Base-by-base conservation (phyloP, 2,888 invertebrate species). In the Sericinus montela region DNA sequence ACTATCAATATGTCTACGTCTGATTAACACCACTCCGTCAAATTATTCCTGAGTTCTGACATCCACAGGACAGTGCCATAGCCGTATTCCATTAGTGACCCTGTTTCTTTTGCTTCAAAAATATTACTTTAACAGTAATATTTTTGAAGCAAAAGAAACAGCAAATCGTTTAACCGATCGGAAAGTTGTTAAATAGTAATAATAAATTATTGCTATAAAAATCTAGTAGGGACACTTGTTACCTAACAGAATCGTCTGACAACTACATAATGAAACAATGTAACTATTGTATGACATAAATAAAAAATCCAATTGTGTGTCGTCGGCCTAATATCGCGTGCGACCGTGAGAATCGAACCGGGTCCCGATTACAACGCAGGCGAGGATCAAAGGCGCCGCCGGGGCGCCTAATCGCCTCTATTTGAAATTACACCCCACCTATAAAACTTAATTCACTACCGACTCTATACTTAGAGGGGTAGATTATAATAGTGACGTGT, bases 301-400 rank as follows among this genome's bases (percentile, higher is more conserved):
- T 41, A 23, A 36, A 48, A 48, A 39, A 9, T 14, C 15, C 32
- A 28, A 35, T 39, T 16, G 28, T 45, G 35, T 40, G 16, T 15
- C 30, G 34, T n/a, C 35, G 19, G 32, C 48, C 32, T 44, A 34
- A 44, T 13, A 38, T 48, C 48, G 48, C 48, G 48, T 45, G 39
- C 44, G 19, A 49, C 39, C 61, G 60, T 63, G 63, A 57, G 62
- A 63, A 63, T 46, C 51, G 67, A 65, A 65, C 59, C 13, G 59
- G 52, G 51, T 52, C 53, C 59, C 62, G 69, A 69, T 71, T 63
- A 66, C 65, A 59, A 58, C 61, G 67, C 67, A 56, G 65, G 58
- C 60, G 59, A 58, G 65, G 62, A 61, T 67, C 67, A 71, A 72
- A 72, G 75, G 72, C 66, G 65, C 70, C 74, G 73, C 67, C 60